Base-by-base conservation (phyloP, 2,888 invertebrate species). In the Pomacea canaliculata region DNA sequence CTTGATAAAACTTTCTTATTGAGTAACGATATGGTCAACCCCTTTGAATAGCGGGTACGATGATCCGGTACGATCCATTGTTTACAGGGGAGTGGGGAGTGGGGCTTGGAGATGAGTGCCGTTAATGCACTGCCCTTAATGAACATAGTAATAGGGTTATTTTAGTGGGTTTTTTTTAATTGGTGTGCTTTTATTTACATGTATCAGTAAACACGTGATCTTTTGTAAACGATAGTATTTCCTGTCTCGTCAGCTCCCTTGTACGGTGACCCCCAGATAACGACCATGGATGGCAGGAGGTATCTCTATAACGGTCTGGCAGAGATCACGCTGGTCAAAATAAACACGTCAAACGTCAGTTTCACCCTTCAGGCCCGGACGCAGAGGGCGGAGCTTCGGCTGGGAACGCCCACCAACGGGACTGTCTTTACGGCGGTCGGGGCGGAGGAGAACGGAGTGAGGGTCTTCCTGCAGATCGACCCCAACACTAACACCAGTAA, bases 371-470 rank as follows among this genome's bases (percentile, higher is more conserved):
- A 83, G 73, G 81, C 74, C 13, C 71, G 81, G 63, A 83, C 82
- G 8, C 76, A 67, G 3, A 70, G 60, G 19, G 79, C 78, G 7
- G 49, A 67, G n/a, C 74, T 68, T 16, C 48, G 70, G 18, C 71
- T 74, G 67, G 82, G 81, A 16, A 68, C 63, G 0, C 56, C 69
- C 23, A 77, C 78, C 7, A 63, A 80, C 46, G 84, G 83, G 13
- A 84, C 84, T 0, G 76, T 83, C 12, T 84, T 82, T 73, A 70
- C 75, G 7, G 84, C 80, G 7, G 83, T 84, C 74, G 83, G 79
- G 49, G 83, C 77, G 16, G 73, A 63, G 67, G 79, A 80, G 18
- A 48, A 73, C 60, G 73, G 66, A n/a, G 77, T 77, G 10, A 72
- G 48, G 46, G 74, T 79, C 62, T 80, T 80, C 49, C 81, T 83